Evolutionary conservation across 2,797 vertebrate species (phyloP).

Genomic region (Peromyscus attwateri): DNA sequence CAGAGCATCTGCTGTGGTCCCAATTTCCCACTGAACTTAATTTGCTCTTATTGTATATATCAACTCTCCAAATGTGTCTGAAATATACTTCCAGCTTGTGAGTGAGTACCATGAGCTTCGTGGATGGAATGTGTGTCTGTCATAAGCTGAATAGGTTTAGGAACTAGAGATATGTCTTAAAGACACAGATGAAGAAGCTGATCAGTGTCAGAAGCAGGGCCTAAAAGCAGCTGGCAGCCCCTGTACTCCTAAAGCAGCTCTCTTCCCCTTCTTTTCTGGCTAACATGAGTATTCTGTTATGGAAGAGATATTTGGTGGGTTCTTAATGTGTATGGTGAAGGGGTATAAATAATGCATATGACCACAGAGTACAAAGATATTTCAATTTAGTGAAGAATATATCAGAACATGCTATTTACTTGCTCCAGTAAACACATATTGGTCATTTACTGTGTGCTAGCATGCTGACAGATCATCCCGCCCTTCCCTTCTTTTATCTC

Average conservation of each 20-base stretch:
- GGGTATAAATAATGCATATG: accelerated
- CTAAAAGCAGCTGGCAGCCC: background rate
- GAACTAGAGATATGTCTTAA: too few relatives aligned
- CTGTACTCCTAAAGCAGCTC: background rate
- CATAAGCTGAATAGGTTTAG: background rate
- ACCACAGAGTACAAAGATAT: background rate
- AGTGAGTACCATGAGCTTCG: background rate
- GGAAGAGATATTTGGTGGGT: background rate
- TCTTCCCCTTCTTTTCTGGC: background rate
- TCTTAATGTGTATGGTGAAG: accelerated
- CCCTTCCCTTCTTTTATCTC: background rate
- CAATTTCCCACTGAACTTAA: constrained; percentile 57
- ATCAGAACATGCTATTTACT: background rate
- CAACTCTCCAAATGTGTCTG: background rate
- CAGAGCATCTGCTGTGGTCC: constrained; percentile 67
- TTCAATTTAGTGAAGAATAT: background rate
- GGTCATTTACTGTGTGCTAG: accelerated
- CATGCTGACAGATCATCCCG: accelerated
- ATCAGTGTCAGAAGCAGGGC: background rate
- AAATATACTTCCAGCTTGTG: background rate
- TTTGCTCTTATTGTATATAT: background rate
- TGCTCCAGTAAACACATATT: accelerated
- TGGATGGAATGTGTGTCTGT: background rate
- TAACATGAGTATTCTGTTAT: accelerated
- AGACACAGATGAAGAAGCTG: background rate